phyloP scores from a whole-genome alignment of 2,113 vertebrate genomes.

The Ranitomeya imitator region DNA sequence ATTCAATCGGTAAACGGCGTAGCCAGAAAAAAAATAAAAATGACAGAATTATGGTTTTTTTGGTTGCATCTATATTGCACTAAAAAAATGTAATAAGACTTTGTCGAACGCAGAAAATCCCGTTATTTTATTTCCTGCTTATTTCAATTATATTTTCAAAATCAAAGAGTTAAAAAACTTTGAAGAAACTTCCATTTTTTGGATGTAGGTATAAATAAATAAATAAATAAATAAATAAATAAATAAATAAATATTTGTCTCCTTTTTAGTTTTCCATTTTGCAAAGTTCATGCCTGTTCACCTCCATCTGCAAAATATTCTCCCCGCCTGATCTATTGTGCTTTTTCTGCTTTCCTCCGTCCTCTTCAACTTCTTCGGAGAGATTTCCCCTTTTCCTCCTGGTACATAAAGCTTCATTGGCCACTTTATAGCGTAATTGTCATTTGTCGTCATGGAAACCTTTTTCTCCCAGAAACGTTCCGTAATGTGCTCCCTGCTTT shows the following conservation, averaged over 20 bases:
- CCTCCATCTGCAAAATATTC: not conserved
- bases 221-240: not conserved
- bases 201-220: no score
- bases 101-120: no score
- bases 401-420: conserved; percentile 36
- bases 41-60: no score
- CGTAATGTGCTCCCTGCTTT: conserved; percentile 48
- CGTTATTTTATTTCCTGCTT: not conserved
- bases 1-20: no score
- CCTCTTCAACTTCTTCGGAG: conserved; percentile 3
- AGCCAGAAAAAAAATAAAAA: no score
- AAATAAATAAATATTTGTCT: not conserved
- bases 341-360: not conserved
- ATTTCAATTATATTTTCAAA: not conserved
- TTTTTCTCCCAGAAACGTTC: conserved; percentile 45
- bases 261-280: not conserved
- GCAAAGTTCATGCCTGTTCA: not conserved
- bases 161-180: not conserved
- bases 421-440: conserved; percentile 50
- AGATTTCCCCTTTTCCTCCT: not conserved
- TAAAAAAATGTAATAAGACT: no score
- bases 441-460: conserved; percentile 50
- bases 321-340: not conserved
- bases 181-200: not conserved
- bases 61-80: no score